Conservation (phyloP, 2,888 invertebrate species). For the Metallyticus violacea region DNA sequence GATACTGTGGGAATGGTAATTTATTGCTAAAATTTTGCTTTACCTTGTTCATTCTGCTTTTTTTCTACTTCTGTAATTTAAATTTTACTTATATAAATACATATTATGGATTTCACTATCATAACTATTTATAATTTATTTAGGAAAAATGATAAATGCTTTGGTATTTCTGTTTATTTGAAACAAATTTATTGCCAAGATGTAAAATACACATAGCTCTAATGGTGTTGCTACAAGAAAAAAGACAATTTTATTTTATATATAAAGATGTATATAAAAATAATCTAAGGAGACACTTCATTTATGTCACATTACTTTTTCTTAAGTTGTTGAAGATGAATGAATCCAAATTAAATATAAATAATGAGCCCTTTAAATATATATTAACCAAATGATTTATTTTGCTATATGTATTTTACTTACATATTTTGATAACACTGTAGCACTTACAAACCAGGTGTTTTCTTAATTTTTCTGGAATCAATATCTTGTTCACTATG, state of each 20-base stretch:
- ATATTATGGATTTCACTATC: too few relatives aligned
- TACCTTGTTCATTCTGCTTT: too few relatives aligned
- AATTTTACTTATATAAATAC: too few relatives aligned
- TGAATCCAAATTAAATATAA: not conserved
- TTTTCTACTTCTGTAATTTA: too few relatives aligned
- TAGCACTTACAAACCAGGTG: not conserved
- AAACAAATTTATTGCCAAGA: not conserved
- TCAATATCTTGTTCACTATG: too few relatives aligned
- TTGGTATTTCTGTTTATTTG: not conserved
- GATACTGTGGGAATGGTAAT: too few relatives aligned
- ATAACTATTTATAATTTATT: too few relatives aligned
- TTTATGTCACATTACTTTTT: not conserved
- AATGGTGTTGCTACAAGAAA: not conserved
- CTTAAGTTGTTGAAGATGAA: not conserved
- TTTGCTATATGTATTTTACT: not conserved
- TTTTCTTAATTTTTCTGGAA: not conserved
- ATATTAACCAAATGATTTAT: not conserved
- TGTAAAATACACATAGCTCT: not conserved
- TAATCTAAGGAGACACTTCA: not conserved
- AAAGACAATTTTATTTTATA: not conserved
- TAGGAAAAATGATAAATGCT: not conserved
- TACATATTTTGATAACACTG: not conserved
- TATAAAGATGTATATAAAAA: not conserved
- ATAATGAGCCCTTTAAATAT: not conserved
- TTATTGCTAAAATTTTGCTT: too few relatives aligned